A percentile compares a stretch with the other conserved stretches of the same genome.
These are phyloP conservation scores for Acanthaster planci DNA, from an alignment of 35 echinoderm and acorn worm genomes.

Conservation along the genomic window DNA sequence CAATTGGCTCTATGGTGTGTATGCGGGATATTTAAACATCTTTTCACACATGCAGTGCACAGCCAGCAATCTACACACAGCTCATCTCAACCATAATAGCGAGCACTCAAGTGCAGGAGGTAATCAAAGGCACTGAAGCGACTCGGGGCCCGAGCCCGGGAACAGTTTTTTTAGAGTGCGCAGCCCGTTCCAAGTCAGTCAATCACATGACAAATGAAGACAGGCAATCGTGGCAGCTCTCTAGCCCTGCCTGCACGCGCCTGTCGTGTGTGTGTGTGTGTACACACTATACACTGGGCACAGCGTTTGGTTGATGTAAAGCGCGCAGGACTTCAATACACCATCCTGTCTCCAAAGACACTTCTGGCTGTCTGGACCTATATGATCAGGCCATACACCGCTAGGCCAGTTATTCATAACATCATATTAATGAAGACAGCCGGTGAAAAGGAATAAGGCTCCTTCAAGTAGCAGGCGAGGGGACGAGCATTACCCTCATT, in stretches of 20 bases:
- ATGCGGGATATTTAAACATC: not conserved
- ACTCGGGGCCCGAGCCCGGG: not conserved
- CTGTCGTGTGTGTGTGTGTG: no score
- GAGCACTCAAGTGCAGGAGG: no score
- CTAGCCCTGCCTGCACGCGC: not conserved
- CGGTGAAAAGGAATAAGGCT: not conserved
- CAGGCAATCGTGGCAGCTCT: slow-evolving; percentile 21
- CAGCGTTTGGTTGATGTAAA: not conserved
- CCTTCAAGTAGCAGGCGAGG: slow-evolving; percentile 5
- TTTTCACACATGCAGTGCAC: not conserved
- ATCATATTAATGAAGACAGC: slow-evolving; percentile 24
- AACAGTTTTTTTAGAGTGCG: slow-evolving; percentile 20
- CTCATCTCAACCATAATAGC: no score
- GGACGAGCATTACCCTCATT: not conserved
- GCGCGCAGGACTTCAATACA: slow-evolving; percentile 12
- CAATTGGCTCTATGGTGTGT: no score
- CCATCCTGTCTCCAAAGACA: slow-evolving; percentile 16
- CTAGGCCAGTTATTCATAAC: slow-evolving; percentile 19
- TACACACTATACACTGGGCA: no score
- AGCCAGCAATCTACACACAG: slow-evolving; percentile 1
- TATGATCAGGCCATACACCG: slow-evolving; percentile 7
- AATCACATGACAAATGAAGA: slow-evolving; percentile 34
- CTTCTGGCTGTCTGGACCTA: slow-evolving; percentile 12
- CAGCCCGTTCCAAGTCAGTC: slow-evolving; percentile 20
- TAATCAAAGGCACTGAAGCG: no score